Conservation (phyloP, 2,113 vertebrate genomes). For the Neogale vison region DNA sequence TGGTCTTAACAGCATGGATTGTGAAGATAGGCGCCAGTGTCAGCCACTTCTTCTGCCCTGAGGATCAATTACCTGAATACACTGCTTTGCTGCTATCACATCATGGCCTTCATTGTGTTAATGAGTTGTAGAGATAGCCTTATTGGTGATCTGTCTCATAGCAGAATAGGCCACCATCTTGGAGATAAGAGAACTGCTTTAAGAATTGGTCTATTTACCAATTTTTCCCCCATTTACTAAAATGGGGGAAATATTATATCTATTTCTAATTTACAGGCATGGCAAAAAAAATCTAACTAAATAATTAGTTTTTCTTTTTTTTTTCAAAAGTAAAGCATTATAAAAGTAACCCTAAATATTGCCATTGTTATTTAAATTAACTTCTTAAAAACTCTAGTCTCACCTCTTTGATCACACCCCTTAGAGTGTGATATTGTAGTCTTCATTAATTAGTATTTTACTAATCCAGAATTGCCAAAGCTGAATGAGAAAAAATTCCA, state of each 20-base stretch:
- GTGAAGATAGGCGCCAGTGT: neutral
- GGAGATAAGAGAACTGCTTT: neutral
- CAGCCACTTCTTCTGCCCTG: neutral
- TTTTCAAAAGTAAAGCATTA: neutral
- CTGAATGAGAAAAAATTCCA: neutral
- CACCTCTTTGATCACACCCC: neutral
- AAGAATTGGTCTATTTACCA: neutral
- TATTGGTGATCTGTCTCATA: neutral
- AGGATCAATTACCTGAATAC: neutral
- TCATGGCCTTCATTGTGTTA: neutral
- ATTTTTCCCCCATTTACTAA: neutral
- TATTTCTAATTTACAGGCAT: neutral
- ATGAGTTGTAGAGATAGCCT: neutral
- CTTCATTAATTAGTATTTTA: slow-evolving; percentile 8
- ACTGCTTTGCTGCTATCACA: neutral
- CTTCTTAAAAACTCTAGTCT: neutral
- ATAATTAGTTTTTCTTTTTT: neutral
- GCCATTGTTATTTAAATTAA: neutral
- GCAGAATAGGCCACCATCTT: neutral
- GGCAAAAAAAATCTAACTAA: neutral
- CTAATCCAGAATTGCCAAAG: neutral
- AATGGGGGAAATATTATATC: neutral
- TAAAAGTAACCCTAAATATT: neutral
- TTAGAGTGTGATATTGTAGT: neutral
- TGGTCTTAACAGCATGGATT: neutral